Evolutionary conservation across 2,888 invertebrate species (phyloP).

Genomic region (Lottia gigantea): DNA sequence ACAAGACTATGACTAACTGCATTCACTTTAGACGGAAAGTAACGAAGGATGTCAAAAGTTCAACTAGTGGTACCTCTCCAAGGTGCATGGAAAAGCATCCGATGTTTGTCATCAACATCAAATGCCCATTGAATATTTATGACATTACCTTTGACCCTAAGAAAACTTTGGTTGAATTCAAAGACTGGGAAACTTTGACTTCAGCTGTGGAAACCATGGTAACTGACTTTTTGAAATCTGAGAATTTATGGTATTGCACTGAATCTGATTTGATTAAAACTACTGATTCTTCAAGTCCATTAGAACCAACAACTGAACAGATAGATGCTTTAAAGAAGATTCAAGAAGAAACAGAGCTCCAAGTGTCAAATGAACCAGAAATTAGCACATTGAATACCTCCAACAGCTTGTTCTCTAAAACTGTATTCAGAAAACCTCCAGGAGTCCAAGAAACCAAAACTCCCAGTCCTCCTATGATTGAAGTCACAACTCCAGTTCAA

Average conservation of each 20-base stretch:
- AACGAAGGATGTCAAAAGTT: background rate
- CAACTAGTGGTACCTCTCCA: constrained; percentile 41
- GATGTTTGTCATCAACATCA: constrained; percentile 73
- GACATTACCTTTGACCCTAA: constrained; percentile 71
- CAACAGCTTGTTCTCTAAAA: constrained; percentile 26
- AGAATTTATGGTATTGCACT: constrained; percentile 32
- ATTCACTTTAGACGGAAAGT: constrained; percentile 55
- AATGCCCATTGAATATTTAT: constrained; percentile 71
- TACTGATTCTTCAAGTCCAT: background rate
- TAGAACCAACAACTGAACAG: background rate
- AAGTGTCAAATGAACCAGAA: constrained; percentile 14
- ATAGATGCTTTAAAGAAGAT: background rate
- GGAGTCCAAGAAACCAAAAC: background rate
- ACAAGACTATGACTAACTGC: constrained; percentile 59
- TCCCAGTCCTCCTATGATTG: no score
- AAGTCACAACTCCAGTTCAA: no score
- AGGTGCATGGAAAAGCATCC: constrained; percentile 63
- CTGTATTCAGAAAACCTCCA: constrained; percentile 23
- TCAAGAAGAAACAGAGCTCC: background rate
- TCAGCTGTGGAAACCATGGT: constrained; percentile 68
- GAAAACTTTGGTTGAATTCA: constrained; percentile 73
- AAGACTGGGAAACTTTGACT: constrained; percentile 71
- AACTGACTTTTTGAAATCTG: constrained; percentile 47
- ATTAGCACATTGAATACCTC: constrained; percentile 24
- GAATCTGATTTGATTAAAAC: background rate